Evolutionary conservation across 2,797 vertebrate genomes (phyloP), one percentile per base, ranked within the genome.

Genomic region (Serranus cabrilla): DNA sequence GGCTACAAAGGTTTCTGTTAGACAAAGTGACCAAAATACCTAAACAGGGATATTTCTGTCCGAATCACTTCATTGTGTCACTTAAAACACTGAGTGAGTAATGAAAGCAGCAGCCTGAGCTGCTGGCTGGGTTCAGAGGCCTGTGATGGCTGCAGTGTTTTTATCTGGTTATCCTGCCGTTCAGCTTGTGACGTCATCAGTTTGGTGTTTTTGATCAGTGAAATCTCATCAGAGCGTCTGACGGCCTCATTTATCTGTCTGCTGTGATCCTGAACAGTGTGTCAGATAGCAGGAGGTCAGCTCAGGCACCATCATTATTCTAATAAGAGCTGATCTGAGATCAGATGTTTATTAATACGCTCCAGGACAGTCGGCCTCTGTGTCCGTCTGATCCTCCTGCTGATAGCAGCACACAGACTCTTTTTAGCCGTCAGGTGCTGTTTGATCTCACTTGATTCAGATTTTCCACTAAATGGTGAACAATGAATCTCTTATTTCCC

Each of bases 311-410:
- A n/a, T n/a, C n/a, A n/a, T n/a, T n/a, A n/a, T n/a, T n/a, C n/a
- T n/a, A n/a, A n/a, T n/a, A n/a, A n/a, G n/a, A n/a, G n/a, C 45
- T 5, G 46, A 25, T 40, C 40, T 11, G 2, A 39, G 59, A 23
- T 58, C 65, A 51, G 25, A 67, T 1, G 13, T 58, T 74, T 79
- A 77, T 85, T 76, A 62, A 78, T 72, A 78, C 37, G 12, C 37
- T 6, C 31, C 58, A n/a, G 51, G 56, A 76, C 72, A 54, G 64
- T 31, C 4, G 62, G 11, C 43, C 62, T 37, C 11, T 5, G 49
- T 46, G 12, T 42, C n/a, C n/a, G 43, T 37, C 39, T 58, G 64
- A 45, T 43, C 84, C 2, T 43, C 84, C 2, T 47, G 27, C 5
- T 47, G 56, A 51, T 42, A 23, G 45, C 25, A 16, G 12, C 40